These are phyloP conservation scores for Euleptes europaea DNA, from an alignment of 2,113 vertebrate genomes.

Conservation along the genomic window DNA sequence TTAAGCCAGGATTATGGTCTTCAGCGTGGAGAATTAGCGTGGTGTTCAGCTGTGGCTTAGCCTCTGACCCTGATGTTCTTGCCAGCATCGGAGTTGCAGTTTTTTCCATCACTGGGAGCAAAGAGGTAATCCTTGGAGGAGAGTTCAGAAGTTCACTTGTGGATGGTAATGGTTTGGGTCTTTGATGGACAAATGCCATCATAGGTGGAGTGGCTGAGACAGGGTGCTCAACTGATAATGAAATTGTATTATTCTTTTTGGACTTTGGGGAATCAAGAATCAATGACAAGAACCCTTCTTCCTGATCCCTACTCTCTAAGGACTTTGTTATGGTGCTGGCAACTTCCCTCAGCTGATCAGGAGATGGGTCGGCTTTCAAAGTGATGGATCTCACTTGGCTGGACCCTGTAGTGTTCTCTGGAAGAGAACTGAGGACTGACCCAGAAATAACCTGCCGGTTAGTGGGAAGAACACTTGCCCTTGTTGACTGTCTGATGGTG, in stretches of 20 bases:
- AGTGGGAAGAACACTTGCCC: fast-evolving
- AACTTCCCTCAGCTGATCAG: fast-evolving
- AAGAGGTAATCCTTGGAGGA: fast-evolving
- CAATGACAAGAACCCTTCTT: neutral
- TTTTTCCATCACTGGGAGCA: neutral
- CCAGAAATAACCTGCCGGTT: fast-evolving
- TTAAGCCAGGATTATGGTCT: neutral
- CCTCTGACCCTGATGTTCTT: neutral
- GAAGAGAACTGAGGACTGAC: neutral
- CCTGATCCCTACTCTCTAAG: neutral
- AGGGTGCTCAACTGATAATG: neutral
- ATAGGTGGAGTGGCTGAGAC: fast-evolving
- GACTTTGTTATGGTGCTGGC: neutral
- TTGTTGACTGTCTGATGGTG: fast-evolving
- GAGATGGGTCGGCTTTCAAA: fast-evolving
- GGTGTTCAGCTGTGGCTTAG: neutral
- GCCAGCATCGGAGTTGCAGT: neutral
- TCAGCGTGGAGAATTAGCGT: neutral
- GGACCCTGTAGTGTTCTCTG: fast-evolving
- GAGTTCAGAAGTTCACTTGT: fast-evolving
- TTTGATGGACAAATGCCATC: neutral
- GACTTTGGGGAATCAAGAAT: neutral
- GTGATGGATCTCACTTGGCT: neutral
- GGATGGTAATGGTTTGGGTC: fast-evolving
- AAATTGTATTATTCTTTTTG: neutral